These are phyloP conservation scores for Marronus borbonicus DNA, from an alignment of 2,888 invertebrate genomes.

Conservation along the genomic window DNA sequence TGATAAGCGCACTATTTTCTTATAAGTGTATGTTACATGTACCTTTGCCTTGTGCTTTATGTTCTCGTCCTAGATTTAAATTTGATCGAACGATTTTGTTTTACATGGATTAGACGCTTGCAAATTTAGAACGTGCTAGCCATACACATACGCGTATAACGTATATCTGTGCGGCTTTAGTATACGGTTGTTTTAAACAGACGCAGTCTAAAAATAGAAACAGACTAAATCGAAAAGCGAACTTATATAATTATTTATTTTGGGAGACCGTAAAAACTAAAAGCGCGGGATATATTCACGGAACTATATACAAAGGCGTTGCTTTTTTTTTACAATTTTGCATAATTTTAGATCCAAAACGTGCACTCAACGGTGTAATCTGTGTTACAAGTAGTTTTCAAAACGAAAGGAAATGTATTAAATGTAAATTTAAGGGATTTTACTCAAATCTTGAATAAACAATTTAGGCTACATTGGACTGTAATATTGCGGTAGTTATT, in stretches of 20 bases:
- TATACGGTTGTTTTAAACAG: constrained; percentile 34
- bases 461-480: too few relatives aligned
- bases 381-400: background rate
- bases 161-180: constrained; percentile 18
- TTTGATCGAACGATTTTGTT: background rate
- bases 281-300: constrained; percentile 31
- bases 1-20: too few relatives aligned
- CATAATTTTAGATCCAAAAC: constrained; percentile 17
- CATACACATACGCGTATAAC: background rate
- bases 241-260: constrained; percentile 48
- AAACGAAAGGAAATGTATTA: too few relatives aligned
- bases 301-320: constrained; percentile 21
- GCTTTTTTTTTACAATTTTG: constrained; percentile 24
- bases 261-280: constrained; percentile 44
- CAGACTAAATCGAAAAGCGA: constrained; percentile 47
- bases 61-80: background rate
- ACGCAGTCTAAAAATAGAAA: constrained; percentile 31
- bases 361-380: background rate
- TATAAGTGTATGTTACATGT: too few relatives aligned
- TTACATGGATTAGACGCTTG: background rate
- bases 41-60: too few relatives aligned
- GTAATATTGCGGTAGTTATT: too few relatives aligned
- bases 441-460: too few relatives aligned
- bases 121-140: constrained; percentile 3
- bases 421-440: too few relatives aligned